Percentiles rank a stretch among this genome's conserved stretches.
These are phyloP conservation scores for Vanessa cardui DNA, from an alignment of 2,888 invertebrate species.

Conservation along the genomic window DNA sequence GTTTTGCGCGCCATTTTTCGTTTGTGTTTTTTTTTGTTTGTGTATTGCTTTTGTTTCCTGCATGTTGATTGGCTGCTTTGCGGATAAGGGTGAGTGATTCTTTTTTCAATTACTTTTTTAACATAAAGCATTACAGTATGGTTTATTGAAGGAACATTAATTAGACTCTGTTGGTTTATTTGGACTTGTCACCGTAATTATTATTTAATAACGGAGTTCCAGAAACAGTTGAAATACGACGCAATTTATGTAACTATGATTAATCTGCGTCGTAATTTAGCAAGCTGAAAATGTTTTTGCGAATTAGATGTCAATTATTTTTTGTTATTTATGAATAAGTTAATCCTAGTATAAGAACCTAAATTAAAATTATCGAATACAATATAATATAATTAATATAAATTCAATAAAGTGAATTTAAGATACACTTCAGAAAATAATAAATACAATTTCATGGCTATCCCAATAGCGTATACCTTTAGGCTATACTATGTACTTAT, in stretches of 20 bases:
- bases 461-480: too few species aligned
- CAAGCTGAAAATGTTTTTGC: conserved; percentile 7
- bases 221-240: conserved; percentile 2
- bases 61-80: conserved; percentile 15
- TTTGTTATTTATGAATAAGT: not conserved
- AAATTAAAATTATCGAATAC: not conserved
- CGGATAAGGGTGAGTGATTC: conserved; percentile 27
- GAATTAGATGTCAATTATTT: not conserved
- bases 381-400: too few species aligned
- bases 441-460: too few species aligned
- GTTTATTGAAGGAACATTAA: not conserved
- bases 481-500: too few species aligned
- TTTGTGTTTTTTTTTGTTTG: conserved; percentile 33
- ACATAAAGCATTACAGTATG: not conserved
- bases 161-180: not conserved
- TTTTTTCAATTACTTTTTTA: conserved; percentile 21
- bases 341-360: too few species aligned
- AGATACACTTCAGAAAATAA: too few species aligned
- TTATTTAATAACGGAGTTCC: conserved; percentile 4
- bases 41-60: conserved; percentile 24
- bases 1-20: conserved; percentile 55
- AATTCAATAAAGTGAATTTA: too few species aligned
- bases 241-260: conserved; percentile 8
- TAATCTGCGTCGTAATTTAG: conserved; percentile 7
- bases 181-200: not conserved